Conservation (phyloP, 2,888 invertebrate genomes). For the Eilema caniola region DNA sequence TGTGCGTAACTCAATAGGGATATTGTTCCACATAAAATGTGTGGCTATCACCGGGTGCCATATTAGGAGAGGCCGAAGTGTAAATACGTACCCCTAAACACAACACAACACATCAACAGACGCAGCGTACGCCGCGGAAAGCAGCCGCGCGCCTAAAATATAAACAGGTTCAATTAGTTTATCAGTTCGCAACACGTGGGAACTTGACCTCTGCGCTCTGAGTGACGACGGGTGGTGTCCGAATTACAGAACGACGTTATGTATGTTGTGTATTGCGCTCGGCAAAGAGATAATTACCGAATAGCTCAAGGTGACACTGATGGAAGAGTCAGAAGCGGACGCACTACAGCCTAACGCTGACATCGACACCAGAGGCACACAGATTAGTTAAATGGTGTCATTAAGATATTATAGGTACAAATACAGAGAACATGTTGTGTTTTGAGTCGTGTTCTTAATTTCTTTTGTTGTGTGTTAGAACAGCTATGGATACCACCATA, state of each 20-base stretch:
- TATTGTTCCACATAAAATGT: too few relatives aligned
- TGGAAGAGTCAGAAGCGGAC: neutral
- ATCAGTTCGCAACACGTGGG: neutral
- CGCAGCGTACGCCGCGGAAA: neutral
- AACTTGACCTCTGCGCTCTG: neutral
- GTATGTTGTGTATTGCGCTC: conserved; percentile 1
- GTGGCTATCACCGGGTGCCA: too few relatives aligned
- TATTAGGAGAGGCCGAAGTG: too few relatives aligned
- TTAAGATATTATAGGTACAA: neutral
- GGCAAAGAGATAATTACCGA: neutral
- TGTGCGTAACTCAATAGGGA: too few relatives aligned
- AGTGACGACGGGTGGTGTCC: neutral
- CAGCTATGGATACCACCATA: neutral
- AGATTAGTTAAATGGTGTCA: neutral
- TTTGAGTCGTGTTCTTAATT: neutral
- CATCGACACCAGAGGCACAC: neutral
- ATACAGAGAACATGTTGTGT: neutral
- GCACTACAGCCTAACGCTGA: neutral
- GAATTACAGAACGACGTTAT: neutral
- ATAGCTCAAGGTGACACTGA: neutral
- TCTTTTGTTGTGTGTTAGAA: neutral
- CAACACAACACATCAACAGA: neutral
- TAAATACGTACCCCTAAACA: neutral
- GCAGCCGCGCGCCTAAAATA: neutral
- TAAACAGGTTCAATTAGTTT: neutral